A percentile compares a stretch with the other conserved stretches of the same genome.
Conservation (phyloP, 2,888 invertebrate genomes). For the Scaptodrosophila latifasciaeformis region DNA sequence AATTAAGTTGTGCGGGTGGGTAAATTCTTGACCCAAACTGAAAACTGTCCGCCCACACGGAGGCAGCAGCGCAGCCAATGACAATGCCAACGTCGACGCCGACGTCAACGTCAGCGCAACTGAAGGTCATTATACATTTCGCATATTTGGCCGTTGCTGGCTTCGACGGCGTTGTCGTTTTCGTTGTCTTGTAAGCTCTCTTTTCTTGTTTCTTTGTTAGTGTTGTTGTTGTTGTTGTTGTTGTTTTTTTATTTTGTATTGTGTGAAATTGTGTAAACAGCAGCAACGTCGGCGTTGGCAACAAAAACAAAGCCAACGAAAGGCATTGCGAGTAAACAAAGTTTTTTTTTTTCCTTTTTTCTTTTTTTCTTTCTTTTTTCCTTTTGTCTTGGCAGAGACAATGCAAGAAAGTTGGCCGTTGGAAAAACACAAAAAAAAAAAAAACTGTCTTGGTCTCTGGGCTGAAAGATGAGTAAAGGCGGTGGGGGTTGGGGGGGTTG, state of each 20-base stretch:
- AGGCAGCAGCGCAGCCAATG: slow-evolving; percentile 17
- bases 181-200: slow-evolving; percentile 17
- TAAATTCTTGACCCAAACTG: slow-evolving; percentile 50
- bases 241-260: slow-evolving; percentile 50
- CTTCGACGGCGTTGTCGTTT: slow-evolving; percentile 28
- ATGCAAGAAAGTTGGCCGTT: slow-evolving; percentile 59
- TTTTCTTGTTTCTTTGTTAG: slow-evolving; percentile 31
- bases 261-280: slow-evolving; percentile 62
- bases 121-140: slow-evolving; percentile 67
- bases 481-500: no score
- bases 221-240: slow-evolving; percentile 16
- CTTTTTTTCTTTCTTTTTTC: slow-evolving; percentile 16
- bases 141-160: slow-evolving; percentile 35
- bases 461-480: no score
- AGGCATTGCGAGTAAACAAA: slow-evolving; percentile 67
- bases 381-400: slow-evolving; percentile 50
- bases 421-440: no score
- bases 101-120: slow-evolving; percentile 28
- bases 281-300: slow-evolving; percentile 40
- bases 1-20: slow-evolving; percentile 47
- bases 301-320: slow-evolving; percentile 12
- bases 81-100: slow-evolving; percentile 38
- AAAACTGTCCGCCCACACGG: slow-evolving; percentile 18
- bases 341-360: slow-evolving; percentile 34
- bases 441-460: no score